These are phyloP conservation scores for Molorchus minor DNA, from an alignment of 2,888 invertebrate species.

Conservation along the genomic window DNA sequence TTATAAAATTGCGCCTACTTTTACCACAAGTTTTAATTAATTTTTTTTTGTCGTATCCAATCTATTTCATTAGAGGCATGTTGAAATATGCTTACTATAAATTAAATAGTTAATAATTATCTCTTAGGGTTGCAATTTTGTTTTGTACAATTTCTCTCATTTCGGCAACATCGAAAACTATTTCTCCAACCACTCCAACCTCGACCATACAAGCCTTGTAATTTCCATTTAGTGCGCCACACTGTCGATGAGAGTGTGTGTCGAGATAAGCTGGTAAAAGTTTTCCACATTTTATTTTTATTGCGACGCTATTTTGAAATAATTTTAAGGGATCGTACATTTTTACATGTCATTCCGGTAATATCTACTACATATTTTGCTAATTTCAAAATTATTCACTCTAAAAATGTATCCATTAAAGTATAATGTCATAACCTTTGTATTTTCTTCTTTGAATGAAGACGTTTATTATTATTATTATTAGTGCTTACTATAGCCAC, in stretches of 20 bases:
- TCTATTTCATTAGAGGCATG: too few relatives aligned
- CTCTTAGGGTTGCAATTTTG: background rate
- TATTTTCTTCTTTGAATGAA: too few relatives aligned
- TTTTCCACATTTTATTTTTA: slow-evolving; percentile 3
- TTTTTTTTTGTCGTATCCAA: too few relatives aligned
- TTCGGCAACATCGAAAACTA: background rate
- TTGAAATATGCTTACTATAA: background rate
- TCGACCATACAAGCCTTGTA: background rate
- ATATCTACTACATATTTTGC: background rate
- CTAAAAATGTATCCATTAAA: slow-evolving; percentile 1
- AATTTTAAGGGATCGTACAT: background rate
- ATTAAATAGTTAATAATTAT: background rate
- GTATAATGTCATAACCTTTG: too few relatives aligned
- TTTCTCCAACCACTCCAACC: slow-evolving; percentile 1
- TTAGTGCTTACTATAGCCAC: too few relatives aligned
- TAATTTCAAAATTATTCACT: slow-evolving; percentile 1
- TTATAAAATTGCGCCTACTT: background rate
- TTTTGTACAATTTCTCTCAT: background rate
- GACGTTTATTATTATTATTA: too few relatives aligned
- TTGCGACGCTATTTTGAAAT: background rate
- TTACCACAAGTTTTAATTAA: background rate
- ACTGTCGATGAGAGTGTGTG: background rate
- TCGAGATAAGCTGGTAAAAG: background rate
- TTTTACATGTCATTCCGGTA: slow-evolving; percentile 2
- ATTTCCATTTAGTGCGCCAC: background rate